A percentile compares a stretch with the other conserved stretches of the same genome.
Evolutionary conservation across 2,888 invertebrate genomes (phyloP).

Genomic region (Xiphydria camelus): DNA sequence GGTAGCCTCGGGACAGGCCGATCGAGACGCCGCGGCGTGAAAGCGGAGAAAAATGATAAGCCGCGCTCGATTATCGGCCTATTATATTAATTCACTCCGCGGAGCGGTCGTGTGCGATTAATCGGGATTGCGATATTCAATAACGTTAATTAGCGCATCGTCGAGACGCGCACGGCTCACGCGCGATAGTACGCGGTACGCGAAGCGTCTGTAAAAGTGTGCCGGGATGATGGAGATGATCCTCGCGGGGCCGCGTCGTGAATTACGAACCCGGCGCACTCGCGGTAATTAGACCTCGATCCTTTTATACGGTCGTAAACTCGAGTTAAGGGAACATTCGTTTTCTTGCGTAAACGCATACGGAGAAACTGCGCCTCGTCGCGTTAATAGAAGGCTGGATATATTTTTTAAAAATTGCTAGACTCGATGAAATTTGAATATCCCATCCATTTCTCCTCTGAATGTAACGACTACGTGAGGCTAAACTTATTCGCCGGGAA

Average conservation of each 20-base stretch:
- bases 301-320: slow-evolving; percentile 4
- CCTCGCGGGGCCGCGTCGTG: slow-evolving; percentile 8
- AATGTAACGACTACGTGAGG: too few relatives aligned
- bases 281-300: slow-evolving; percentile 11
- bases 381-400: too few relatives aligned
- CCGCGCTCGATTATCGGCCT: slow-evolving; percentile 8
- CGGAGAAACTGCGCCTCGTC: too few relatives aligned
- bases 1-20: too few relatives aligned
- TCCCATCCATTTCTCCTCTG: too few relatives aligned
- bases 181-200: slow-evolving; percentile 5
- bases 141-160: slow-evolving; percentile 20
- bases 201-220: slow-evolving; percentile 3
- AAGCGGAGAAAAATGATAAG: too few relatives aligned
- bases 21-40: too few relatives aligned
- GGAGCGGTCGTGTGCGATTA: slow-evolving; percentile 22
- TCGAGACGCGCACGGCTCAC: slow-evolving; percentile 3
- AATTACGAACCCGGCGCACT: slow-evolving; percentile 6
- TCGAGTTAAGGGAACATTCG: neutral
- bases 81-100: slow-evolving; percentile 3
- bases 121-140: slow-evolving; percentile 26
- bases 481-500: too few relatives aligned
- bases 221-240: slow-evolving; percentile 11
- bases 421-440: too few relatives aligned
- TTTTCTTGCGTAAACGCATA: neutral
- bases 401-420: too few relatives aligned